Evolutionary conservation across 2,888 invertebrate genomes (phyloP), one percentile per base, ranked within the genome.

Genomic region (Achlya flavicornis): DNA sequence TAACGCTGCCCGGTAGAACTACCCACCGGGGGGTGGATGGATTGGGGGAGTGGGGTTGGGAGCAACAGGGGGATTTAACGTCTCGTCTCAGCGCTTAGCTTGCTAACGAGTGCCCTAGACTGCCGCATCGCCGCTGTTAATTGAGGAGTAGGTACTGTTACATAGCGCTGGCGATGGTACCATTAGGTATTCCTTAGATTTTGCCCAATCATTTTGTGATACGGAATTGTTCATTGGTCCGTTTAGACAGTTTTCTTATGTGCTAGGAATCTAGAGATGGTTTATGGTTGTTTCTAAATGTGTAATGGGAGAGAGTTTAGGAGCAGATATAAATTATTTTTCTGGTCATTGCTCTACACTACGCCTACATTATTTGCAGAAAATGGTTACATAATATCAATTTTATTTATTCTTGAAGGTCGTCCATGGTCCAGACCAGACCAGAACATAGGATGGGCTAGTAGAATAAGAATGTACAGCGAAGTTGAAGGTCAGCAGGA

Each of bases 91-190:
- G 63, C 73, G 53, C 53, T 53, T 53, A 53, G 67, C 65, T 76
- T 66, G 66, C 70, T 73, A 73, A 74, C 72, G 73, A 73, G 73
- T 68, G 65, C 67, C 65, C 75, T 66, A 66, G 72, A 64, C 67
- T 67, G 68, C 66, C 62, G 58, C 62, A 65, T 73, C 68, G 64
- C 68, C 68, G 75, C 19, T 53, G 53, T 53, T 53, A 53, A 53
- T 53, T 53, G 53, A 53, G 53, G 19, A 53, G 6, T 16, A 6
- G 26, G 26, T 26, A 26, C 26, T 26, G 26, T 26, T 26, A 26
- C 26, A 26, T 26, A 26, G 26, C 46, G n/a, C 46, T 46, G n/a
- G n/a, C n/a, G n/a, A 6, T 46, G 46, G 46, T n/a, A 26, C 26
- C 26, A 26, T 26, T 26, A n/a, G 10, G 10, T 19, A 19, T 53